phyloP scores from a whole-genome alignment of 2,888 invertebrate species.

The Tineola bisselliella region DNA sequence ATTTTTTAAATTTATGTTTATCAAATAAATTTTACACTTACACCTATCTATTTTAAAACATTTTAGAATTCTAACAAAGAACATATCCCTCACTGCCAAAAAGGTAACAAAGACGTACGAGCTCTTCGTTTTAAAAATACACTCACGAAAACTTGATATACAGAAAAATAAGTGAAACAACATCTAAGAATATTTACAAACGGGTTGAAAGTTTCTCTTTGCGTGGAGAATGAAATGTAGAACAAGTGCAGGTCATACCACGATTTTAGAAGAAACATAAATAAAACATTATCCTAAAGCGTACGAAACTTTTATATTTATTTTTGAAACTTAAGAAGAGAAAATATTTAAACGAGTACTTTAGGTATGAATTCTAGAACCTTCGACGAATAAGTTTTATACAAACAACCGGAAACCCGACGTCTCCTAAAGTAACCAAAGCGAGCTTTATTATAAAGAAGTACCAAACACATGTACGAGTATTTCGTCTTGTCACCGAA shows the following conservation, averaged over 20 bases:
- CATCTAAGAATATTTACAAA: constrained; percentile 30
- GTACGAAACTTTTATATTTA: constrained; percentile 12
- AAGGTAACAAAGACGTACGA: constrained; percentile 12
- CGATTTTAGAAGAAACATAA: constrained; percentile 6
- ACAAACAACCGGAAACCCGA: constrained; percentile 1
- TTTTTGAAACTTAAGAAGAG: background rate
- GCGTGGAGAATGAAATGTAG: background rate
- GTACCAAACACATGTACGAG: background rate
- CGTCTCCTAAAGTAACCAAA: background rate
- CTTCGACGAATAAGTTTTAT: background rate
- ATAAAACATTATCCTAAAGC: constrained; percentile 1
- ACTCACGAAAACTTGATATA: constrained; percentile 24
- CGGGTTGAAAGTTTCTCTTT: constrained; percentile 26
- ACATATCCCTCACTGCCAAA: constrained; percentile 10
- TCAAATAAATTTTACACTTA: background rate
- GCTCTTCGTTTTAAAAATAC: constrained; percentile 17
- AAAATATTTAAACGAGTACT: constrained; percentile 7
- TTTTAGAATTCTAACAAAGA: constrained; percentile 4
- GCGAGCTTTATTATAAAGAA: constrained; percentile 1
- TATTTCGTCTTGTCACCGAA: constrained; percentile 19
- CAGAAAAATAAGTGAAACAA: constrained; percentile 26
- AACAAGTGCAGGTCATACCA: constrained; percentile 1
- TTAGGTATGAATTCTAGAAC: background rate
- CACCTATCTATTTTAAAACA: background rate
- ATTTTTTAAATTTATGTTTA: too few relatives aligned